Percentiles rank a stretch among this genome's conserved stretches.
These are phyloP conservation scores for Crematogaster levior DNA, from an alignment of 2,888 invertebrate genomes.

Conservation along the genomic window DNA sequence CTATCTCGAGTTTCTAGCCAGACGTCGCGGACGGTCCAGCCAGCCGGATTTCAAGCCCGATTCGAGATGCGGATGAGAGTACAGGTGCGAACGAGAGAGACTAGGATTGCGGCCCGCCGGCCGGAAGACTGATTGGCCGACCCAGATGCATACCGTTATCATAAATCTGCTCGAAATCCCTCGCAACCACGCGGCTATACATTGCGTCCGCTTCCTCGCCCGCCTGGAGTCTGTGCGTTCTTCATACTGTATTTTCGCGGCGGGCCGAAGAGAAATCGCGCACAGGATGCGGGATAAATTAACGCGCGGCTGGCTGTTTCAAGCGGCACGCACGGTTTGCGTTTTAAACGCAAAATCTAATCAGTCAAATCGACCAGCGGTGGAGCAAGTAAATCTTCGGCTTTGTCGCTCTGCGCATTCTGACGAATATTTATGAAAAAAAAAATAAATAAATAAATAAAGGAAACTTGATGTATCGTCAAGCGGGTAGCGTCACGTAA, in stretches of 20 bases:
- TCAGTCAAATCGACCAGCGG: neutral
- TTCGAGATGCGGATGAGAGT: conserved; percentile 31
- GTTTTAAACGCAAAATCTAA: neutral
- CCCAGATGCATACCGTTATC: conserved; percentile 60
- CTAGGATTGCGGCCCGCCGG: conserved; percentile 36
- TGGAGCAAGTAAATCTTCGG: neutral
- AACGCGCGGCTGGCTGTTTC: neutral
- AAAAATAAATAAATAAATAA: neutral
- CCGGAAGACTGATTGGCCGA: conserved; percentile 54
- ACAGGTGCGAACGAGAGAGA: conserved; percentile 53
- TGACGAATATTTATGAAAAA: neutral
- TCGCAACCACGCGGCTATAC: conserved; percentile 37
- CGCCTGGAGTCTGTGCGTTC: conserved; percentile 12
- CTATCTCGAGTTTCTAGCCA: conserved; percentile 23
- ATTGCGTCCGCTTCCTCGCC: neutral
- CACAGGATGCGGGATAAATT: neutral
- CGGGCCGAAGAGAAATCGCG: conserved; percentile 9
- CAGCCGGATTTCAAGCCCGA: conserved; percentile 15
- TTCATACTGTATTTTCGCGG: conserved; percentile 26
- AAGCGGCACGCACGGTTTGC: neutral
- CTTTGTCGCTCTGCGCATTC: neutral
- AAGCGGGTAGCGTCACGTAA: neutral
- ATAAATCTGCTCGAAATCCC: conserved; percentile 58
- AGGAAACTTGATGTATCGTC: conserved; percentile 1
- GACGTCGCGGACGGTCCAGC: neutral